Evolutionary conservation across 2,888 invertebrate genomes (phyloP).

Genomic region (Dolichomitus sp.): DNA sequence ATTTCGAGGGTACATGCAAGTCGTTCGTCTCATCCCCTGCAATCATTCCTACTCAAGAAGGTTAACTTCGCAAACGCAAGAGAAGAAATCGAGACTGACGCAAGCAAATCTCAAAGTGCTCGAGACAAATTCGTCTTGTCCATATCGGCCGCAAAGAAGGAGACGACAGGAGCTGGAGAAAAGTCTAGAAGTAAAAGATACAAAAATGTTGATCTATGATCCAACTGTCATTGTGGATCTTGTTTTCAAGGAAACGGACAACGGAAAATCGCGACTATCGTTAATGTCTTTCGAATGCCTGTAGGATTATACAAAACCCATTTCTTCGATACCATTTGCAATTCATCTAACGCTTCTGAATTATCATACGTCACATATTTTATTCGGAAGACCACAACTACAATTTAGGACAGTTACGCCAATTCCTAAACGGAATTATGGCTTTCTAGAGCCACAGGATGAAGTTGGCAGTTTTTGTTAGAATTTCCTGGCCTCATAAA

Average conservation of each 20-base stretch:
- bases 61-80: conserved; percentile 13
- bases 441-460: neutral
- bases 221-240: conserved; percentile 47
- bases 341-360: neutral
- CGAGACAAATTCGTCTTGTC: conserved; percentile 80
- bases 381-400: neutral
- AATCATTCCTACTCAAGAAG: conserved; percentile 10
- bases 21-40: conserved; percentile 20
- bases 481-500: neutral
- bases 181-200: neutral
- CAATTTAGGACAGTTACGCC: neutral
- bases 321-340: neutral
- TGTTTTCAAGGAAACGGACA: conserved; percentile 53
- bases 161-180: conserved; percentile 8
- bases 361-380: neutral
- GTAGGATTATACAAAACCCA: neutral
- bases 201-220: conserved; percentile 74
- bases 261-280: conserved; percentile 38
- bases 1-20: conserved; percentile 10
- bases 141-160: conserved; percentile 71
- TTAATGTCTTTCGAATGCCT: no score
- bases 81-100: conserved; percentile 64
- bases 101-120: conserved; percentile 77
- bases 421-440: neutral
- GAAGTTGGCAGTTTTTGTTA: neutral